Evolutionary conservation across 92 coral and sea anemone species (phyloP), one percentile per base, ranked within the genome.

Genomic region (Bergia puertoricense): DNA sequence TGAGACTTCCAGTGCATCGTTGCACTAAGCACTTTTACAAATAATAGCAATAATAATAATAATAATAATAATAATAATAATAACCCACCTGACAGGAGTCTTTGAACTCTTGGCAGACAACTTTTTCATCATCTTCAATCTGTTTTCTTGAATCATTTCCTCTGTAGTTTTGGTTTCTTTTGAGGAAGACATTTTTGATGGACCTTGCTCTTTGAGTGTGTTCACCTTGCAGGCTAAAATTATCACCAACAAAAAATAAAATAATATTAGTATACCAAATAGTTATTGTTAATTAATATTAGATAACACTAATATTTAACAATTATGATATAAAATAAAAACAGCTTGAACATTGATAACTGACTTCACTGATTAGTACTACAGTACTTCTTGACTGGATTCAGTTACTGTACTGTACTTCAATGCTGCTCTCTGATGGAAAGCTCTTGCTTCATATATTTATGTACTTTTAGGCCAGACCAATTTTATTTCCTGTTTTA

Each of bases 81-180:
- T 30, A 30, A 30, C 30, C 30, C 30, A 85, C 66, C 81, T 93
- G 93, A 91, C 91, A 85, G 92, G 79, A 13, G 92, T 22, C 79
- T 96, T 96, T 42, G 75, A 89, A 51, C 89, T 40, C 86, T 96
- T 96, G 7, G 94, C 93, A 37, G 93, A 90, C 88, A 88, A 50
- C 86, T 89, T 96, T 88, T 92, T 95, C 92, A 93, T 91, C 85
- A 80, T 80, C 42, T 80, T 80, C 73, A 80, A 10, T 80, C 69
- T 80, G 73, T 80, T 80, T 44, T 54, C 85, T 39, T 80, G 85
- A 57, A 80, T 80, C 18, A 37, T 6, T 80, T 80, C 85, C n/a
- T 80, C 85, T 18, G 69, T 20, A 30, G 85, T 6, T 80, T 80
- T 80, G 48, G 42, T 74, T 54, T 80, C 85, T 14, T 80, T 80